phyloP scores from a whole-genome alignment of 2,888 invertebrate genomes.

The Erannis defoliaria region DNA sequence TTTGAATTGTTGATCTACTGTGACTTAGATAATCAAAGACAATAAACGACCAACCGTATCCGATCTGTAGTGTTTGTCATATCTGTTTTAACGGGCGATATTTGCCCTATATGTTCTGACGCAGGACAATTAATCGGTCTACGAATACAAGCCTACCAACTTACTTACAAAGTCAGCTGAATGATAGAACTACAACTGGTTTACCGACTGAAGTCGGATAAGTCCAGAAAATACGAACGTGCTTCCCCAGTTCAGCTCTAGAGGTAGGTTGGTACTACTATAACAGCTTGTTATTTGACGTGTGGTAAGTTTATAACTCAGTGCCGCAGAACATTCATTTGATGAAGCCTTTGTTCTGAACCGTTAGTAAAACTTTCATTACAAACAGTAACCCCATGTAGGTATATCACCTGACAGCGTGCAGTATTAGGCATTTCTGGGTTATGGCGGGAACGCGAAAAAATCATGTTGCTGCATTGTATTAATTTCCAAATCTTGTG shows the following conservation, averaged over 20 bases:
- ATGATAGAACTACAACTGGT: not conserved
- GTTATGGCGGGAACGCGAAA: too few relatives aligned
- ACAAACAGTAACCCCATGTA: not conserved
- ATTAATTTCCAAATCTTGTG: too few relatives aligned
- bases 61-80: not conserved
- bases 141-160: not conserved
- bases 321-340: conserved; percentile 1
- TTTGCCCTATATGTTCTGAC: not conserved
- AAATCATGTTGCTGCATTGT: too few relatives aligned
- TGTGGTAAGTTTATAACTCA: conserved; percentile 1
- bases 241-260: not conserved
- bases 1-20: too few relatives aligned
- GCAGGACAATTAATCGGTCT: not conserved
- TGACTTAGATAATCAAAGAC: not conserved
- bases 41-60: not conserved
- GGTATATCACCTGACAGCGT: not conserved
- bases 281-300: not conserved
- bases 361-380: conserved; percentile 11
- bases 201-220: not conserved
- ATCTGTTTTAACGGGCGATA: not conserved
- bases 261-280: not conserved
- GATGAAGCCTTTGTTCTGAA: conserved; percentile 13
- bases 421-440: too few relatives aligned
- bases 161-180: not conserved
- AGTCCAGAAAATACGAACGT: not conserved